Percentiles rank a stretch among this genome's conserved stretches.
These are phyloP conservation scores for Lithophane leautieri DNA, from an alignment of 2,888 invertebrate species.

Conservation along the genomic window DNA sequence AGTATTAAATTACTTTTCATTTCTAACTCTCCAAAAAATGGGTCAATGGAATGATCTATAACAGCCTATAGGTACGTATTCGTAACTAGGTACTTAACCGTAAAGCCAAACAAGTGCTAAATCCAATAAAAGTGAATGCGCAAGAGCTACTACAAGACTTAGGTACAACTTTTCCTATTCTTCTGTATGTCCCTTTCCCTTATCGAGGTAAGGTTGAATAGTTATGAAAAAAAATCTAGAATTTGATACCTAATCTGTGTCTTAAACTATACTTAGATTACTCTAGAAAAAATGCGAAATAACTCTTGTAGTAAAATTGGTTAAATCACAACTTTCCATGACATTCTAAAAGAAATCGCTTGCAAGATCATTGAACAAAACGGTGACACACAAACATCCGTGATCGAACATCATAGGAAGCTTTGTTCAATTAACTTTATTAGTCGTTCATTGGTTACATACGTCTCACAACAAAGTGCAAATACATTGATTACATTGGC, in stretches of 20 bases:
- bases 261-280: background rate
- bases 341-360: slow-evolving; percentile 20
- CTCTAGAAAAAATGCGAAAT: background rate
- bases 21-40: background rate
- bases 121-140: slow-evolving; percentile 38
- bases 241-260: background rate
- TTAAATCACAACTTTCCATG: background rate
- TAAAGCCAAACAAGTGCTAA: slow-evolving; percentile 35
- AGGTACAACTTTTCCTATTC: background rate
- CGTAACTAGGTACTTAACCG: background rate
- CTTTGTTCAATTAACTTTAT: slow-evolving; percentile 42
- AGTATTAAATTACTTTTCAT: background rate
- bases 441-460: slow-evolving; percentile 28
- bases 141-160: background rate
- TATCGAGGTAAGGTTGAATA: background rate
- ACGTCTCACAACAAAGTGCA: slow-evolving; percentile 14
- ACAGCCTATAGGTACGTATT: background rate
- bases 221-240: background rate
- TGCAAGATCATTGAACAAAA: slow-evolving; percentile 6
- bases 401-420: slow-evolving; percentile 16
- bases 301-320: background rate
- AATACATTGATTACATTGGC: slow-evolving; percentile 54
- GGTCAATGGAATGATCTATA: background rate
- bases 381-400: slow-evolving; percentile 27
- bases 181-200: background rate